Evolutionary conservation across 2,888 invertebrate species (phyloP), one percentile per base, ranked within the genome.

Genomic region (Hirtodrosophila trivittata): DNA sequence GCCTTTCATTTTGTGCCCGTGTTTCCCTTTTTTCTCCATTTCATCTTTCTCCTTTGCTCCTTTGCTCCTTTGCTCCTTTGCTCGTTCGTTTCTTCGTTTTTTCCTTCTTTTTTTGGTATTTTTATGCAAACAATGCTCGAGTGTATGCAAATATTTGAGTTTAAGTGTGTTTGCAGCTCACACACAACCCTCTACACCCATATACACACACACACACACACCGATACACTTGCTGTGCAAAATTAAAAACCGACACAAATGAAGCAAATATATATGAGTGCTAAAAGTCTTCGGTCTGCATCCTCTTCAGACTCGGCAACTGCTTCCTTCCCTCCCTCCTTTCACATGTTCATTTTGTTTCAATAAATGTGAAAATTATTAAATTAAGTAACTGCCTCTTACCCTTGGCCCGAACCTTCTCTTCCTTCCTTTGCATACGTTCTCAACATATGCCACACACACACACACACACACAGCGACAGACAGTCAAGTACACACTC

Each of bases 81-180:
- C n/a, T n/a, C n/a, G n/a, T 57, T 47, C 5, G 2, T 21, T 52
- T 43, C 39, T 49, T 42, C 59, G 37, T 32, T 28, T 54, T 58
- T 62, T 43, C 42, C 30, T 51, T 51, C 50, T 59, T 38, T 71
- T 71, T 78, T 77, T 74, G 86, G 86, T 80, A 77, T 87, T 87
- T 83, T 81, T 72, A 77, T 76, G 84, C 87, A 82, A 87, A 86
- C 87, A 87, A 86, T 81, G 66, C 85, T 87, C 87, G 87, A 86
- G 87, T 86, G 78, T 87, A 87, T 82, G 87, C 86, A 87, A 87
- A 87, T 87, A 87, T 87, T 87, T 87, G 86, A 87, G 87, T 83
- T 87, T 77, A 85, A 87, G 87, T 87, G 81, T 86, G 84, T 81
- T 81, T 86, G 82, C 75, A 62, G 28, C 78, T 50, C 59, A 68